These are phyloP conservation scores for Lumbricus terrestris DNA, from an alignment of 2,888 invertebrate species.

Conservation along the genomic window DNA sequence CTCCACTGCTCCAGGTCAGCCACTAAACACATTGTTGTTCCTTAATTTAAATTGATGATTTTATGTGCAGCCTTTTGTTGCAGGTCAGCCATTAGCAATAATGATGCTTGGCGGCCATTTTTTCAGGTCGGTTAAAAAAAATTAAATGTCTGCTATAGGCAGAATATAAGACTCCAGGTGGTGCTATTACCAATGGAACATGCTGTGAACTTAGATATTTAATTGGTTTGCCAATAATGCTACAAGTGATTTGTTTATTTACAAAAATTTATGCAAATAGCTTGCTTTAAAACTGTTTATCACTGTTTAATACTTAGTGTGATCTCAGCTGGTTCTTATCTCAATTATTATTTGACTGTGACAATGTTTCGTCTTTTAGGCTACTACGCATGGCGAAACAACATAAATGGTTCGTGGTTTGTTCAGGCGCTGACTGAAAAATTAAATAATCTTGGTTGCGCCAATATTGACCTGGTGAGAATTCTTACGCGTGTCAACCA, in stretches of 20 bases:
- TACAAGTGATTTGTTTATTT: neutral
- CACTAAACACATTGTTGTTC: neutral
- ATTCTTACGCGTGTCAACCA: slow-evolving; percentile 74
- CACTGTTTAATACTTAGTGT: neutral
- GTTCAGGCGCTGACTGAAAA: slow-evolving; percentile 85
- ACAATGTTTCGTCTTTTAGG: slow-evolving; percentile 63
- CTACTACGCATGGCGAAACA: slow-evolving; percentile 91
- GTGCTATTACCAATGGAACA: neutral
- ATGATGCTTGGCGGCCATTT: too few relatives aligned
- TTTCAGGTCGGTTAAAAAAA: too few relatives aligned
- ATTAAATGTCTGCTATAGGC: too few relatives aligned
- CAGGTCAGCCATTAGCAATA: neutral
- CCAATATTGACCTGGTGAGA: slow-evolving; percentile 77
- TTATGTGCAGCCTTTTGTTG: neutral
- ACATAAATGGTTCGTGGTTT: slow-evolving; percentile 92
- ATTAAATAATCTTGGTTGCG: slow-evolving; percentile 62
- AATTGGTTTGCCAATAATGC: neutral
- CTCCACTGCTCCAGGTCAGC: slow-evolving; percentile 83
- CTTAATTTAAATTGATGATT: neutral
- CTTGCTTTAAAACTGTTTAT: neutral
- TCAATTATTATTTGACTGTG: neutral
- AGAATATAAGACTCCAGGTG: too few relatives aligned
- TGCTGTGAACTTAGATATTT: neutral
- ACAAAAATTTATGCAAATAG: neutral
- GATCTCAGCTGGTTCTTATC: neutral